phyloP scores from a whole-genome alignment of 2,888 invertebrate species.

The Drosophila tripunctata region DNA sequence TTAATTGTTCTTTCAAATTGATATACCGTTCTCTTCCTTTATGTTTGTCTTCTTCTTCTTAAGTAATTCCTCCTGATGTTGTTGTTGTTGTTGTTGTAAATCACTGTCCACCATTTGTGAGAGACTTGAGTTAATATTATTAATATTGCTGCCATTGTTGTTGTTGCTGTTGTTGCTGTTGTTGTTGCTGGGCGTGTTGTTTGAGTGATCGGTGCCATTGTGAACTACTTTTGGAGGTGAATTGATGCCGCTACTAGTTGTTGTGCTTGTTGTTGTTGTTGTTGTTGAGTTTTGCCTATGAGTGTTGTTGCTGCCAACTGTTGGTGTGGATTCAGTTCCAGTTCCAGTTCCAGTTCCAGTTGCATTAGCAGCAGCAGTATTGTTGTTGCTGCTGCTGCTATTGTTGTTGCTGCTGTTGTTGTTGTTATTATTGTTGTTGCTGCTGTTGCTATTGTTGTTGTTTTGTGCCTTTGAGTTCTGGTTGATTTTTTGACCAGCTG shows the following conservation, averaged over 20 bases:
- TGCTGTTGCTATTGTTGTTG: constrained; percentile 20
- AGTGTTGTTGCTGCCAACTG: too few species aligned
- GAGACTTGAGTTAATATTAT: constrained; percentile 50
- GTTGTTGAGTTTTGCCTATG: constrained; percentile 47
- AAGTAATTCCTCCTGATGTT: constrained; percentile 50
- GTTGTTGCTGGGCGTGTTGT: constrained; percentile 30
- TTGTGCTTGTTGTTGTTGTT: too few species aligned
- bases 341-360: background rate
- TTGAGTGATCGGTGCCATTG: constrained; percentile 52
- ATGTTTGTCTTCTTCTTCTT: constrained; percentile 53
- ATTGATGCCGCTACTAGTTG: constrained; percentile 26
- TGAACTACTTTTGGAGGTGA: constrained; percentile 45
- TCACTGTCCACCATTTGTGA: constrained; percentile 58
- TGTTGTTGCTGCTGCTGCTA: constrained; percentile 23
- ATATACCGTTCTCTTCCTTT: constrained; percentile 80
- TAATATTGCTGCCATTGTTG: constrained; percentile 55
- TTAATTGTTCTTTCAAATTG: too few species aligned
- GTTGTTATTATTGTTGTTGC: constrained; percentile 12
- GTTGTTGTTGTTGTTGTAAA: too few species aligned
- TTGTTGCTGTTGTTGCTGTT: constrained; percentile 45
- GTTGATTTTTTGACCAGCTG: constrained; percentile 31
- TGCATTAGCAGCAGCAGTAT: background rate
- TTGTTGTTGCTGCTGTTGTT: constrained; percentile 22
- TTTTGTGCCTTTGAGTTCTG: constrained; percentile 3
- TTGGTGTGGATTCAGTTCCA: background rate